phyloP scores from a whole-genome alignment of 1,140 invertebrate species.

The Alviniconcha marisindica region DNA sequence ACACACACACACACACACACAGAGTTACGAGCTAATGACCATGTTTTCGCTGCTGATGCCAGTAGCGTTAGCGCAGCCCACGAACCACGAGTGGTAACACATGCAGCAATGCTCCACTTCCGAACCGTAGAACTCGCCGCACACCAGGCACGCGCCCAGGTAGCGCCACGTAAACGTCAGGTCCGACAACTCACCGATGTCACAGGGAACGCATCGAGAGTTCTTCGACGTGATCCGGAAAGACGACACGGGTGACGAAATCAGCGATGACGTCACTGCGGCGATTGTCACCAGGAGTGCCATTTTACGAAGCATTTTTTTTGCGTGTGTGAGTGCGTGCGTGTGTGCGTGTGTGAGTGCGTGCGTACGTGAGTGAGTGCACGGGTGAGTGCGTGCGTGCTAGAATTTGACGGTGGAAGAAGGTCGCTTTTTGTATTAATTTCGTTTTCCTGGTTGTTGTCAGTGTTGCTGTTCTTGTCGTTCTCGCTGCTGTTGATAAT shows the following conservation, averaged over 20 bases:
- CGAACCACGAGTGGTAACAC: conserved; percentile 39
- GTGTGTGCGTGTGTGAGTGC: no score
- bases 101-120: conserved; percentile 53
- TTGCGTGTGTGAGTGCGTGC: no score
- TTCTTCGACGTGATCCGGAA: not conserved
- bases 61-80: conserved; percentile 20
- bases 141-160: conserved; percentile 39
- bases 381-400: no score
- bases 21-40: not conserved
- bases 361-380: no score
- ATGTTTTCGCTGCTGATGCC: not conserved
- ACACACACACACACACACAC: conserved; percentile 22
- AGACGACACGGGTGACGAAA: not conserved
- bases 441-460: no score
- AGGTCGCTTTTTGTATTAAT: no score
- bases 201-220: conserved; percentile 8
- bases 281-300: not conserved
- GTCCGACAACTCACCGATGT: conserved; percentile 21
- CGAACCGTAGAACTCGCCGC: conserved; percentile 47
- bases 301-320: no score
- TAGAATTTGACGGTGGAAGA: no score
- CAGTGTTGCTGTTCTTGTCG: no score
- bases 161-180: conserved; percentile 4
- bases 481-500: no score
- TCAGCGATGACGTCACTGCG: not conserved